Evolutionary conservation across 1,140 invertebrate genomes (phyloP), one percentile per base, ranked within the genome.

Genomic region (Drosophila elegans): DNA sequence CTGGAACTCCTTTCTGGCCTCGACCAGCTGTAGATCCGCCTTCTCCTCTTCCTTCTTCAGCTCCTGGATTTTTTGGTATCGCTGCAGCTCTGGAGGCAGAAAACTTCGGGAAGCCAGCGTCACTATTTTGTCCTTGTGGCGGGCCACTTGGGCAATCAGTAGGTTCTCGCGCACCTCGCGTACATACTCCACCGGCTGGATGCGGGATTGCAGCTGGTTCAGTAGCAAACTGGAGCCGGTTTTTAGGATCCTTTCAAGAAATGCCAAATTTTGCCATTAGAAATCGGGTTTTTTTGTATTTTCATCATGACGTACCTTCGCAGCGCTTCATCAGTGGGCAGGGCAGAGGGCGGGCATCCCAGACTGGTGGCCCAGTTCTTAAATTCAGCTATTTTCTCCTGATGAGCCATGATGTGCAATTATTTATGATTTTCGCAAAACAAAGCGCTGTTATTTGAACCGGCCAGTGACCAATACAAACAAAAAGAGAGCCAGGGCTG

Each of bases 311-410:
- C 64, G 81, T 91, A 92, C 91, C 80, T 79, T 54, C 64, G 80
- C 1, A 92, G 61, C 1, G 79, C 90, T 6, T 88, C 84, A 32
- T 91, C 81, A 38, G 27, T 74, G 11, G 91, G 91, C 25, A 92
- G 45, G 0, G 68, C 67, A 21, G 55, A 60, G 3, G 81, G 74
- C 11, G 81, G 71, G n/a, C 88, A 92, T 12, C 84, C 88, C n/a
- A 91, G 29, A 12, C 68, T 81, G 12, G 68, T 85, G 13, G 88
- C 84, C 91, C 91, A 92, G 6, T 55, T 11, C 13, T 74, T 72
- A 53, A 92, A 92, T 0, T 38, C 36, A 1, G 67, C 41, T 5
- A 81, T 90, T 54, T 90, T 64, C 5, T 90, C 85, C 13, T 63
- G 46, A 49, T 67, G 72, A 13, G 79, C n/a, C 86, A 90, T 90